Evolutionary conservation across 2,113 vertebrate species (phyloP), one percentile per base, ranked within the genome.

Genomic region (Centrocercus urophasianus): DNA sequence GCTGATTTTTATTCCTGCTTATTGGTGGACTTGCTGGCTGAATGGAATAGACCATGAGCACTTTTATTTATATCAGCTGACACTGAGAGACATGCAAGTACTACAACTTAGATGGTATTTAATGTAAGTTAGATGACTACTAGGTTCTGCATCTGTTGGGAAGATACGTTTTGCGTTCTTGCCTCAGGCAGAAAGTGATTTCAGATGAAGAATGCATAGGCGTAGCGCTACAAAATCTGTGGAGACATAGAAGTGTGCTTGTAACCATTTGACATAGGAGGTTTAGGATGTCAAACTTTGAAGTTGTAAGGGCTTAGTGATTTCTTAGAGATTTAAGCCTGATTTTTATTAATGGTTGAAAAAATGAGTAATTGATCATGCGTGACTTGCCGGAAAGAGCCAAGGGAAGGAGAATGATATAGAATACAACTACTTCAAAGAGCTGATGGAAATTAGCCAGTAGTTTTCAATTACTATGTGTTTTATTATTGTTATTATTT

Each of bases 111-210:
- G 10, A 19, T 70, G 64, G 38, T 13, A 45, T 92, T 95, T 84
- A 81, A 32, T 83, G 27, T 48, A 81, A 83, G n/a, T 81, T 93
- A 66, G 52, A 30, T 90, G 54, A 69, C n/a, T 48, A 43, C 61
- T 86, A 38, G 13, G 13, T 72, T 94, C 67, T 84, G 47, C 38
- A 61, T 90, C 61, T 69, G 14, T 72, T 64, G 74, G 34, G 70
- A 89, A 88, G 72, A 57, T 20, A 63, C n/a, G 42, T 83, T 92
- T 90, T 94, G 76, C 30, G 34, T 80, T 88, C 38, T 71, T 83
- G 67, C 78, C 88, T 93, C 60, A 47, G 83, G 96, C 83, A 84
- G 76, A 86, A 84, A 86, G 56, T 47, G 27, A 77, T 85, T 94
- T 91, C 60, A 83, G 30, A n/a, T 94, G 63, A 76, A 71, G 64